Percentiles rank a stretch among this genome's conserved stretches.
Evolutionary conservation across 2,888 invertebrate species (phyloP).

Genomic region (Terebella lapidaria): DNA sequence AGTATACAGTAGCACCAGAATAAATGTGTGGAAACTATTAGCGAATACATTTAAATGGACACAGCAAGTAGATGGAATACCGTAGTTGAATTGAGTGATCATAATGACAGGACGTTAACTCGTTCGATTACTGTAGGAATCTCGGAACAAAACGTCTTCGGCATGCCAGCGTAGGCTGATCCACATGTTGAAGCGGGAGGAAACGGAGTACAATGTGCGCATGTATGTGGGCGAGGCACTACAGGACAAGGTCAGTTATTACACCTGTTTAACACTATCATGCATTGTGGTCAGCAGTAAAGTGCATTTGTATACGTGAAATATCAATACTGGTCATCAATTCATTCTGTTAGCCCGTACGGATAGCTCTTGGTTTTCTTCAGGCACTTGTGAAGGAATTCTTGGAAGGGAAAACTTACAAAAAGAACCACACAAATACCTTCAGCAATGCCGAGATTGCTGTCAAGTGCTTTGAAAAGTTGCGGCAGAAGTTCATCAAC

Average conservation of each 20-base stretch:
- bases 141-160: conserved; percentile 64
- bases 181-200: conserved; percentile 62
- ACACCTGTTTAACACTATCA: too few species aligned
- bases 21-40: too few species aligned
- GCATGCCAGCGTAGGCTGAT: conserved; percentile 65
- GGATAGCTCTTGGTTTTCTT: too few species aligned
- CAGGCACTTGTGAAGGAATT: background rate
- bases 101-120: background rate
- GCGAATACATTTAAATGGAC: background rate
- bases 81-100: background rate
- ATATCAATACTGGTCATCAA: too few species aligned
- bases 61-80: background rate
- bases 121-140: conserved; percentile 9
- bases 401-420: background rate
- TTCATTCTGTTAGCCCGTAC: too few species aligned
- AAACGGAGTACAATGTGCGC: conserved; percentile 61
- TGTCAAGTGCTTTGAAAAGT: background rate
- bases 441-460: background rate
- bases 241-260: conserved; percentile 50
- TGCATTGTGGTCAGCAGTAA: too few species aligned
- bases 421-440: background rate
- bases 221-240: conserved; percentile 63
- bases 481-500: background rate
- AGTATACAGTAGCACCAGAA: too few species aligned
- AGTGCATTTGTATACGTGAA: too few species aligned